Base-by-base conservation (phyloP, 2,888 invertebrate genomes). In the Auanema freiburgensis region DNA sequence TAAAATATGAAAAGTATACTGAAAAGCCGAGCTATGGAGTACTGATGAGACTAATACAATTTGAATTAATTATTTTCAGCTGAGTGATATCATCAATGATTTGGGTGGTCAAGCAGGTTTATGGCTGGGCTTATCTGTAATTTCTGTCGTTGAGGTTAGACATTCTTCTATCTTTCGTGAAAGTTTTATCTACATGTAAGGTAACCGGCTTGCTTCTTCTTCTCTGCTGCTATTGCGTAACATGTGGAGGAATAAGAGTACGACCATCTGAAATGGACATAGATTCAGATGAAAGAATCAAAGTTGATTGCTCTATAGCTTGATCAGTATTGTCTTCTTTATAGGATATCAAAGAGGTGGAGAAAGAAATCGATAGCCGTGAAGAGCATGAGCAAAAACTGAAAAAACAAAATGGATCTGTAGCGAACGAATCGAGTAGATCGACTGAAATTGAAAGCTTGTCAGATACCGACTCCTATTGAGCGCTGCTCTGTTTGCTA, bases 71-170 rank as follows among this genome's bases (percentile, higher is more conserved):
- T 25, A 4, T 6, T 52, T 52, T 55, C 75, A 84, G 84, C 74
- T 82, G 4, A 73, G 79, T 66, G 83, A 80, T 59, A 72, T 84
- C 57, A 80, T 84, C 25, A 84, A 84, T 49, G 84, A 84, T 60
- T 75, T 85, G 24, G 85, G 84, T 1, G 85, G 84, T 23, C 84
- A 84, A 63, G 79, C 84, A 21, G 85, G 85, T 8, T 69, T 85
- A 16, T 85, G 84, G 84, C 67, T 85, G 11, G 85, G 85, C 5
- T 71, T 85, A 23, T 84, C 84, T 1, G 83, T 84, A 52, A 83
- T 85, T 50, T 84, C 85, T 0, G 60, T 83, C 2, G 83, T 84
- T 4, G 85, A 85, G 65, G 74, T 84, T n/a, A 21, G 18, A 10
- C 10, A 10, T 50, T 50, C 50, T 16, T 10, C 50, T 50, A 16